Evolutionary conservation across 2,113 vertebrate genomes (phyloP).

Genomic region (Tilapia sparmanii): DNA sequence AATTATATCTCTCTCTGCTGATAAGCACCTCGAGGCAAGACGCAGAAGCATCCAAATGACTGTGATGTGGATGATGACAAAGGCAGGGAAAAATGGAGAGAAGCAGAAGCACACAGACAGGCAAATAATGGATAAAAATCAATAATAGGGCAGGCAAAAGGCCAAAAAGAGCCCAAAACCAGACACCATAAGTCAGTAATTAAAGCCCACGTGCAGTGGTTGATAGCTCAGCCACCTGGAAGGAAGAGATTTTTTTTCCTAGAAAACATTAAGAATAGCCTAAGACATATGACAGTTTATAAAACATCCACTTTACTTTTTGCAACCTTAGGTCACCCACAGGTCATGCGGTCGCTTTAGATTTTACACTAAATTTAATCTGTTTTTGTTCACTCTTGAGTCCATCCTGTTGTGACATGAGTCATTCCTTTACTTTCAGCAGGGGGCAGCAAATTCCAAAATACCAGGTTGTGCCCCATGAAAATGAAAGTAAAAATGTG

Average conservation of each 20-base stretch:
- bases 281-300: not conserved
- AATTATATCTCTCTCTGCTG: conserved; percentile 27
- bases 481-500: not conserved
- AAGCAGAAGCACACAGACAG: not conserved
- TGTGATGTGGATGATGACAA: not conserved
- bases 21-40: conserved; percentile 24
- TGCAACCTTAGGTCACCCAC: not conserved
- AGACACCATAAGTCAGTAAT: not conserved
- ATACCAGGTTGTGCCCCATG: not conserved
- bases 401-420: not conserved
- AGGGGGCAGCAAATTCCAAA: conserved; percentile 64
- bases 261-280: not conserved
- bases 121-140: not conserved
- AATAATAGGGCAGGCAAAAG: not conserved
- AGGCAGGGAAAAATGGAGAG: not conserved
- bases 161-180: not conserved
- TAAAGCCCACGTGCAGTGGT: not conserved
- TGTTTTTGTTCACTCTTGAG: not conserved
- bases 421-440: conserved; percentile 37
- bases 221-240: not conserved
- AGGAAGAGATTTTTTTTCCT: not conserved
- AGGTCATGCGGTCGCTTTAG: not conserved
- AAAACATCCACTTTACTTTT: not conserved
- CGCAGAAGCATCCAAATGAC: not conserved
- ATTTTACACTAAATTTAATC: not conserved